These are phyloP conservation scores for Sylvicola fuscatus DNA, from an alignment of 2,888 invertebrate species.

Conservation along the genomic window DNA sequence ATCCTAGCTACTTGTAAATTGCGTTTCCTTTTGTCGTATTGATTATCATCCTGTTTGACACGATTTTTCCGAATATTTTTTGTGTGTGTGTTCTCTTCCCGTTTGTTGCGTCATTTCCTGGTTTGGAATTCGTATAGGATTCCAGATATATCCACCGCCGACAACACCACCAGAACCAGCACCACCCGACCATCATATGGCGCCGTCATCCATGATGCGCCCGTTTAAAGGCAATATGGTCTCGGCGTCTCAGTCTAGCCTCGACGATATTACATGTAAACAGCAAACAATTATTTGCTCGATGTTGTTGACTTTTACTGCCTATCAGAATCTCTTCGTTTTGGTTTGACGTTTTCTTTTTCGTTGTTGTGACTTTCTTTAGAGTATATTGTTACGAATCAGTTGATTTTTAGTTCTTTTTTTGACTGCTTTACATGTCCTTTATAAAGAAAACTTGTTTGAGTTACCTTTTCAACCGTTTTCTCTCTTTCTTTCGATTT, in stretches of 20 bases:
- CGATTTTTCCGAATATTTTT: conserved; percentile 1
- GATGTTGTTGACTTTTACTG: conserved; percentile 9
- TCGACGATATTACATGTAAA: conserved; percentile 44
- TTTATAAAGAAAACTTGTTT: conserved; percentile 1
- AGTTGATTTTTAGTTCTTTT: conserved; percentile 6
- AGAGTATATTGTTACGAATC: conserved; percentile 1
- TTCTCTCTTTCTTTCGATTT: not conserved
- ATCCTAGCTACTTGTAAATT: no score
- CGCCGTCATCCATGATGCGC: conserved; percentile 27
- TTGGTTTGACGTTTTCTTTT: conserved; percentile 2
- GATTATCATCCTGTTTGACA: not conserved
- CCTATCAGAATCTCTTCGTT: conserved; percentile 7
- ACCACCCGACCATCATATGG: conserved; percentile 56
- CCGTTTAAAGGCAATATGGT: conserved; percentile 28
- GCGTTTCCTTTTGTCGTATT: no score
- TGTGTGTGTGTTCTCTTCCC: not conserved
- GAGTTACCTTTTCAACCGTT: conserved; percentile 1
- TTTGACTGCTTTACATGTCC: conserved; percentile 6
- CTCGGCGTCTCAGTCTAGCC: conserved; percentile 37
- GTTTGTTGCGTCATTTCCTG: not conserved
- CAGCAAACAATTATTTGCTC: conserved; percentile 11
- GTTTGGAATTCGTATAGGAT: conserved; percentile 30
- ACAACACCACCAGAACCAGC: conserved; percentile 72
- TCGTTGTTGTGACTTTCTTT: not conserved
- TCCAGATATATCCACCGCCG: conserved; percentile 66